phyloP scores from a whole-genome alignment of 2,888 invertebrate genomes.

The Hirudinaria manillensis region DNA sequence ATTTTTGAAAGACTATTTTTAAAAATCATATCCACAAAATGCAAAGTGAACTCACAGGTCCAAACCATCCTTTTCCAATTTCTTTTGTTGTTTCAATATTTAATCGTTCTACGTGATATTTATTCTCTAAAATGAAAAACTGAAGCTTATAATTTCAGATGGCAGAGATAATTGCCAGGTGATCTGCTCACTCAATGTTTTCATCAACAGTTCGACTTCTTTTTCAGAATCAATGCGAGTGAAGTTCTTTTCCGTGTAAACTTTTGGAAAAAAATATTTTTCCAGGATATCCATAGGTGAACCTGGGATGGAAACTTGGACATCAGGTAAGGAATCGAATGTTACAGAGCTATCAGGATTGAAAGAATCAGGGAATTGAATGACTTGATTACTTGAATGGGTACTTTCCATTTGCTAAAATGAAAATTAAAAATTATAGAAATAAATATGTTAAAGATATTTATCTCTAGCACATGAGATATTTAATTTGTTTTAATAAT shows the following conservation, averaged over 20 bases:
- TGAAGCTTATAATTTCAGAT: neutral
- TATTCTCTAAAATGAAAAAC: neutral
- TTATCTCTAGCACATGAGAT: too few species aligned
- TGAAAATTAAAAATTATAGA: too few species aligned
- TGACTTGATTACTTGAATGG: too few species aligned
- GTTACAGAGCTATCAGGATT: conserved; percentile 7
- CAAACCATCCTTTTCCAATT: conserved; percentile 18
- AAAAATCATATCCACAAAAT: too few species aligned
- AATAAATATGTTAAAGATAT: too few species aligned
- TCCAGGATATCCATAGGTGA: conserved; percentile 3
- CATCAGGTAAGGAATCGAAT: conserved; percentile 14
- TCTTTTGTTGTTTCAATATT: neutral
- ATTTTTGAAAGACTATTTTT: too few species aligned
- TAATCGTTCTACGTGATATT: neutral
- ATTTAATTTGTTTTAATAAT: too few species aligned
- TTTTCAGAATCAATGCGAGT: conserved; percentile 9
- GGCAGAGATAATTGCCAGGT: neutral
- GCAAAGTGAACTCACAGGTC: conserved; percentile 4
- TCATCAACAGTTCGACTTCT: conserved; percentile 14
- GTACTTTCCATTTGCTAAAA: too few species aligned
- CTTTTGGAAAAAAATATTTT: conserved; percentile 15
- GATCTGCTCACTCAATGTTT: neutral
- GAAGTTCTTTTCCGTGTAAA: conserved; percentile 16
- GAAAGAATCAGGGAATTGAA: conserved; percentile 12
- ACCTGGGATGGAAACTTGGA: conserved; percentile 11